Evolutionary conservation across 2,797 vertebrate species (phyloP).

Genomic region (Naso thynnoides): DNA sequence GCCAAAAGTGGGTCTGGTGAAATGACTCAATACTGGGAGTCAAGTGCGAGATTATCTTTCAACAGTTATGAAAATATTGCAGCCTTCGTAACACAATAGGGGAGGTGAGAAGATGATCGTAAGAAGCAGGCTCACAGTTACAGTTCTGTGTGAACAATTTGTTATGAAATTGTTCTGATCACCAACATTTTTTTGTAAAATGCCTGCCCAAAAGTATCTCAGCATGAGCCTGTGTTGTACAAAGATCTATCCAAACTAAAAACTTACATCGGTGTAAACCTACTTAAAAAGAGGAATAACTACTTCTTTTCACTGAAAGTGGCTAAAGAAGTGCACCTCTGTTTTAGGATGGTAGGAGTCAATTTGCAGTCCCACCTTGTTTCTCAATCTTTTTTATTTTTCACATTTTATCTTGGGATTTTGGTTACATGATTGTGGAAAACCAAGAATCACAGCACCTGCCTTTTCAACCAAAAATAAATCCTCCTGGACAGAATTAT

Average conservation of each 20-base stretch:
- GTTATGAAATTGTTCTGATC: constrained; percentile 28
- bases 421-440: constrained; percentile 73
- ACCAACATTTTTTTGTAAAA: constrained; percentile 22
- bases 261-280: not conserved
- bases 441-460: constrained; percentile 77
- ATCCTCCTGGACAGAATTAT: constrained; percentile 73
- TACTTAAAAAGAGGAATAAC: not conserved
- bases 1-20: constrained; percentile 96
- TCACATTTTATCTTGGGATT: constrained; percentile 59
- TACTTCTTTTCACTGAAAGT: not conserved
- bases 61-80: constrained; percentile 95
- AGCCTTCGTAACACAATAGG: constrained; percentile 84
- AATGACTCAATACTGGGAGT: constrained; percentile 98
- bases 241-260: not conserved
- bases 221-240: not conserved
- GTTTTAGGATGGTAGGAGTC: constrained; percentile 25
- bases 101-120: constrained; percentile 77
- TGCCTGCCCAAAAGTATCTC: not conserved
- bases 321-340: constrained; percentile 10
- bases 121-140: constrained; percentile 42
- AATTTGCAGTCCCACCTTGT: constrained; percentile 24
- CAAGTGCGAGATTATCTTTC: constrained; percentile 98
- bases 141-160: constrained; percentile 37
- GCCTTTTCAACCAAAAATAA: constrained; percentile 78
- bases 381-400: constrained; percentile 33